Evolutionary conservation across 2,888 invertebrate species (phyloP), one percentile per base, ranked within the genome.

Genomic region (Drosophila paramelanica): DNA sequence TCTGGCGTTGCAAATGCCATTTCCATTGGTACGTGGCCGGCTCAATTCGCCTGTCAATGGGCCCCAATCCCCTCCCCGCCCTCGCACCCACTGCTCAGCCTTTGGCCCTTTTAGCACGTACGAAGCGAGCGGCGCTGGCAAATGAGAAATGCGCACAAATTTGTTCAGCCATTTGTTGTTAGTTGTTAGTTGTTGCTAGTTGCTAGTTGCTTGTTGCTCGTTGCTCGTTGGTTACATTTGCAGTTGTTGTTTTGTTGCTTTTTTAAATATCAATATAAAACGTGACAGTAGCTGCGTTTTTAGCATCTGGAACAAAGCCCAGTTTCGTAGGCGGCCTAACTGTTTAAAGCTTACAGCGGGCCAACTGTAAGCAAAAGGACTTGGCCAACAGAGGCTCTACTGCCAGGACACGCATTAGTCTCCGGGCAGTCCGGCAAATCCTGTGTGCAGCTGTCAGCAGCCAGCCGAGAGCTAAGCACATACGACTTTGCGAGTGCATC

Each of bases 231-330:
- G 36, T 42, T 46, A 51, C 51, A 58, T 61, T 64, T 64, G 17
- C 17, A 56, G 49, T 67, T 62, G 50, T 38, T 58, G 39, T 46
- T 50, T 38, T n/a, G n/a, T 13, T 56, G 59, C 52, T 59, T 60
- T 72, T 83, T 86, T 81, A 79, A 83, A 86, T 86, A 84, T 86
- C 77, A 83, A 83, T 83, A 79, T 79, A 81, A 79, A 86, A 83
- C 83, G 83, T 83, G 83, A 86, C 83, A 81, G 66, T 67, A 66
- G 52, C 53, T 50, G 60, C 59, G 8, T 65, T 73, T 77, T 62
- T 42, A 77, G 52, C 61, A 66, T 61, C 56, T 52, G 42, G 8
- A 65, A n/a, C 42, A 68, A 64, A 65, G 57, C 61, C 52, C 20
- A 33, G 47, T 38, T 58, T 62, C 43, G 66, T 76, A 65, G 70